Conservation (phyloP, 2,113 vertebrate species). For the Prunella himalayana region DNA sequence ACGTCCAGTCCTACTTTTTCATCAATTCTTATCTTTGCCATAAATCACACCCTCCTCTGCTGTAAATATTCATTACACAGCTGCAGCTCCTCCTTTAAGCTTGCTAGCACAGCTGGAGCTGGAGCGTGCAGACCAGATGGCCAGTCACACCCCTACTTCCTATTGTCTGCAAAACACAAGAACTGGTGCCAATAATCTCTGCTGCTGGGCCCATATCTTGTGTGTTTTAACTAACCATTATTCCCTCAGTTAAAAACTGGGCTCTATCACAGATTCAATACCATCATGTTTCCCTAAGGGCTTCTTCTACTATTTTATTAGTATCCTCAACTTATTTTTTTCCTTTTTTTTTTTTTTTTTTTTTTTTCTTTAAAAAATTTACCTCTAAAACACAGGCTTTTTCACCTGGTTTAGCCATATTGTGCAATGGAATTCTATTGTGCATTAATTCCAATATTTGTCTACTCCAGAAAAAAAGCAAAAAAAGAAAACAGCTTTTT, state of each 20-base stretch:
- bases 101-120: slow-evolving; percentile 45
- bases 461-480: not conserved
- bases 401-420: not conserved
- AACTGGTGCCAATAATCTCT: not conserved
- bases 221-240: not conserved
- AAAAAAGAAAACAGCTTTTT: not conserved
- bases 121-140: slow-evolving; percentile 33
- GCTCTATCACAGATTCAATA: not conserved
- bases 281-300: not conserved
- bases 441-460: not conserved
- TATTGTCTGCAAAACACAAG: slow-evolving; percentile 4
- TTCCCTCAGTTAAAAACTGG: not conserved
- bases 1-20: not conserved
- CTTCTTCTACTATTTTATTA: not conserved
- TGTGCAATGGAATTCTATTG: not conserved
- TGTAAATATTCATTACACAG: slow-evolving; percentile 27
- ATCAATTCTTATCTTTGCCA: not conserved
- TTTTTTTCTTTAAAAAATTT: not conserved
- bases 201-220: not conserved
- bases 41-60: not conserved
- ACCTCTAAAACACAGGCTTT: not conserved
- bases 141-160: slow-evolving; percentile 5
- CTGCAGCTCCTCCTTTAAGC: slow-evolving; percentile 45
- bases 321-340: not conserved
- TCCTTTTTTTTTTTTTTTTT: not conserved